Evolutionary conservation across 2,113 vertebrate species (phyloP).

Genomic region (Orcinus orca): DNA sequence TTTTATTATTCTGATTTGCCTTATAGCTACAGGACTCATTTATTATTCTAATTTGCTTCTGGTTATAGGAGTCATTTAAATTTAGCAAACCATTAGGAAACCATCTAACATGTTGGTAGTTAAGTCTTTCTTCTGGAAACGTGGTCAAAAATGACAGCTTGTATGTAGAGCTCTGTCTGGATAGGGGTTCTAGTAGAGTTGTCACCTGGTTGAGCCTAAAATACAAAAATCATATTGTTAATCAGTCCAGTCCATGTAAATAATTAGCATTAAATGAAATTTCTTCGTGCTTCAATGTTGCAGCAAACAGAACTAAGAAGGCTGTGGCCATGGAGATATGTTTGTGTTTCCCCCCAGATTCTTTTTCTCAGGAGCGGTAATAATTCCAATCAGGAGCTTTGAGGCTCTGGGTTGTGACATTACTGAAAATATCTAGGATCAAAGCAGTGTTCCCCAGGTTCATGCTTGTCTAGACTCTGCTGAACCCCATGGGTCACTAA

Average conservation of each 20-base stretch:
- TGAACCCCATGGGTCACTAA: background rate
- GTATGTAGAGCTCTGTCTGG: conserved; percentile 85
- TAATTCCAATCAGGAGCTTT: background rate
- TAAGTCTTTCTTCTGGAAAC: conserved; percentile 81
- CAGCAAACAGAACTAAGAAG: background rate
- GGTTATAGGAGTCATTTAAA: conserved; percentile 25
- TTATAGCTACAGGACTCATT: background rate
- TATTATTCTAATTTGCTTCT: conserved; percentile 29
- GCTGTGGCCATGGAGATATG: background rate
- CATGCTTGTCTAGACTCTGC: background rate
- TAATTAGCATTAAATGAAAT: background rate
- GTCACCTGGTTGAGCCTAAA: conserved; percentile 85
- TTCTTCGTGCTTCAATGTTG: background rate
- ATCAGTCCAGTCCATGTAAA: background rate
- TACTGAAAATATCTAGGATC: background rate
- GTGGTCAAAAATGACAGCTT: conserved; percentile 90
- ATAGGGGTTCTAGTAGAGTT: conserved; percentile 83
- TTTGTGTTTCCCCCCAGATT: background rate
- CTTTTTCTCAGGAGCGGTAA: background rate
- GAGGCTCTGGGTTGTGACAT: background rate
- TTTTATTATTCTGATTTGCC: conserved; percentile 48
- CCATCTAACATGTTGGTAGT: conserved; percentile 12
- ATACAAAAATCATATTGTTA: conserved; percentile 53
- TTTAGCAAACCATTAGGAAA: background rate
- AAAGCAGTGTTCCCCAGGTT: background rate